phyloP scores from a whole-genome alignment of 2,113 vertebrate species.

The human region DNA sequence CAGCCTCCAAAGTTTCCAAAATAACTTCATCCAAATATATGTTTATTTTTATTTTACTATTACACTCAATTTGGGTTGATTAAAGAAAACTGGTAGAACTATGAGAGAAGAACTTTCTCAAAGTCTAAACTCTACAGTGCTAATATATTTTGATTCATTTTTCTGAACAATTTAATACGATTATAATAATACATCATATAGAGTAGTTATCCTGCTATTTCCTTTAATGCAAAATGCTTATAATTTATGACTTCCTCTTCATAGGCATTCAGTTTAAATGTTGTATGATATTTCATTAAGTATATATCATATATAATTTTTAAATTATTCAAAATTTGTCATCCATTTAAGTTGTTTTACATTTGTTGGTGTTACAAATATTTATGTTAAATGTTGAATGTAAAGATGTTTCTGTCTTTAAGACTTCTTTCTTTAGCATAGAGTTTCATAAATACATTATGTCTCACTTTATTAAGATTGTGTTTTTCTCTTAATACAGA shows the following conservation, averaged over 20 bases:
- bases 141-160: conserved; percentile 3
- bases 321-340: conserved; percentile 36
- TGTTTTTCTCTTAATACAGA: not conserved
- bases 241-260: not conserved
- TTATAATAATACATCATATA: conserved; percentile 43
- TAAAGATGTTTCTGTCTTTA: not conserved
- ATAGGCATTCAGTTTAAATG: not conserved
- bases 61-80: not conserved
- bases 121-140: not conserved
- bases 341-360: conserved; percentile 27
- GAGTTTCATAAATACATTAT: not conserved
- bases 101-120: not conserved
- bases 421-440: not conserved
- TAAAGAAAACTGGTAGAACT: conserved; percentile 37
- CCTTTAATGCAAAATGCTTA: not conserved
- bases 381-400: not conserved
- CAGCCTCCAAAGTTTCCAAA: not conserved
- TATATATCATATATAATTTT: not conserved
- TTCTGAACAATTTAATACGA: conserved; percentile 44
- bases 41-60: conserved; percentile 7
- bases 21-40: not conserved
- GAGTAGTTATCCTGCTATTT: not conserved
- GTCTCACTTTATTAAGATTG: not conserved
- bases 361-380: conserved; percentile 12
- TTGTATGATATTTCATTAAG: conserved; percentile 1